Evolutionary conservation across 2,888 invertebrate species (phyloP).

Genomic region (Pseudococcus jackbeardsleyi): DNA sequence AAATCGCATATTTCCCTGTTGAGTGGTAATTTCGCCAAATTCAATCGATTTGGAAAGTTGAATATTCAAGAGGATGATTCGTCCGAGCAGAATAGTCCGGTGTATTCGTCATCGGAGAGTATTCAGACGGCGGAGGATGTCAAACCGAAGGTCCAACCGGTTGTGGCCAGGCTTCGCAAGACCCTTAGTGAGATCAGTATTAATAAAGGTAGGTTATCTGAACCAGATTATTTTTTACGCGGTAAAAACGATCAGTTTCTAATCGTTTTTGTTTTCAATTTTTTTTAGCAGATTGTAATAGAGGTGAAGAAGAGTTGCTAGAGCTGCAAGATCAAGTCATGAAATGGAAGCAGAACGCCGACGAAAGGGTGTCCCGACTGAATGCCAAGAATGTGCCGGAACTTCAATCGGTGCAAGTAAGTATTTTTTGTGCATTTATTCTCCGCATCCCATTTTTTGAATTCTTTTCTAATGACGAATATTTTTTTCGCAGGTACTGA

Average conservation of each 20-base stretch:
- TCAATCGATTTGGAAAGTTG: constrained; percentile 64
- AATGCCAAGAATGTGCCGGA: constrained; percentile 65
- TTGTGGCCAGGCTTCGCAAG: constrained; percentile 70
- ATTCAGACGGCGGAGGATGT: background rate
- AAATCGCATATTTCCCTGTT: constrained; percentile 71
- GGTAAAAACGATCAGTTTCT: background rate
- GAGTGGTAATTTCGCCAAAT: constrained; percentile 66
- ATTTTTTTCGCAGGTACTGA: constrained; percentile 71
- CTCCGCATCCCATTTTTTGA: background rate
- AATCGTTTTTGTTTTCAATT: background rate
- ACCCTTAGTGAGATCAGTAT: constrained; percentile 68
- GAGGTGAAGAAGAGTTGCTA: constrained; percentile 56
- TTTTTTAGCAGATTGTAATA: background rate
- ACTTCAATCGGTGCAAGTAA: constrained; percentile 68
- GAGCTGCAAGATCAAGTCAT: constrained; percentile 55
- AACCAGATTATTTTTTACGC: background rate
- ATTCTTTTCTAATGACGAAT: background rate
- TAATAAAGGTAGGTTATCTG: constrained; percentile 66
- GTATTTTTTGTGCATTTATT: background rate
- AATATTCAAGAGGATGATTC: constrained; percentile 42
- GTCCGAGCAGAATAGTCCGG: background rate
- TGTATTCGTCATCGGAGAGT: constrained; percentile 43
- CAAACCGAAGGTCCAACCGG: background rate
- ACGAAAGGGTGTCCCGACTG: constrained; percentile 47
- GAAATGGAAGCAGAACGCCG: constrained; percentile 57